Base-by-base conservation (phyloP, 2,888 invertebrate species). In the Callimorpha dominula region DNA sequence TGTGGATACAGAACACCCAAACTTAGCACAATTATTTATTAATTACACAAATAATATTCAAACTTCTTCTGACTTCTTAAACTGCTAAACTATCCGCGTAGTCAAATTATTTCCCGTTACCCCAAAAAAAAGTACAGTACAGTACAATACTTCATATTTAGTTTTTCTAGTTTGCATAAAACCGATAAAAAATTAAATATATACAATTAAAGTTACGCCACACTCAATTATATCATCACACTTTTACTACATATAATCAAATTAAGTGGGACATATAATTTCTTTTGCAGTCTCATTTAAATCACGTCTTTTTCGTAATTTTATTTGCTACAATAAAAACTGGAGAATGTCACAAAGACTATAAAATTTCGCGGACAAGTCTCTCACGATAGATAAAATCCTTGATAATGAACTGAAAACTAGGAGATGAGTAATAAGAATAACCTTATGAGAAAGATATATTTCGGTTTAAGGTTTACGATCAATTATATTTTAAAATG, bases 231-330 rank as follows among this genome's bases (percentile, higher is more conserved):
- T 60, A 60, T 57, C 31, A 31, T 20, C 20, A 57, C 31, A 74
- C 50, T 71, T 68, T 68, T 68, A 74, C 62, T 62, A 77, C 71
- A 74, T 71, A 65, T 75, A 74, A 83, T 76, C 52, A 75, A 73
- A 81, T 80, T 82, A 78, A 77, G 76, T 65, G 57, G 20, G 12
- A 68, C 79, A 75, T 76, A 72, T 76, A 74, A 74, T 77, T 73
- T 71, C 70, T 67, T n/a, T 60, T 54, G 50, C 72, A 71, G 73
- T 66, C 72, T 81, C 75, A 74, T 83, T 79, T 77, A 74, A 81
- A 76, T 78, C 66, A 75, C 76, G 76, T 78, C 52, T 67, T 60
- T 49, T 65, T 65, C 70, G 67, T 79, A 83, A 81, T 81, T 84
- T 80, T 79, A 82, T 79, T 77, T 65, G 49, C 64, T 64, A 54